Conservation (phyloP, 2,888 invertebrate genomes). For the Acleris laterana region DNA sequence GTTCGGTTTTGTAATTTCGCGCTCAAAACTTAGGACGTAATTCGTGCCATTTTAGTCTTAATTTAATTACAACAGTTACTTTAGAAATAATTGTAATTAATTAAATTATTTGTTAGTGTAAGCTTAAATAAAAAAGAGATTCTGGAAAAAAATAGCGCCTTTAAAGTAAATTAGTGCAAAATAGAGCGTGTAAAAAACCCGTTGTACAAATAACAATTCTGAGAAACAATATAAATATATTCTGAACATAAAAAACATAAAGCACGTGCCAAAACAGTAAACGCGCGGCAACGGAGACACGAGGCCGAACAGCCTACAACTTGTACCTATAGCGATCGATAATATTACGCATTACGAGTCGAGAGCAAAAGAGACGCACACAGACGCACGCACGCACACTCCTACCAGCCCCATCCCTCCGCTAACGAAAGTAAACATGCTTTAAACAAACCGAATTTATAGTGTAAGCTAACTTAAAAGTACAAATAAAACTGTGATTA, state of each 20-base stretch:
- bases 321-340: conserved; percentile 81
- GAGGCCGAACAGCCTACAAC: conserved; percentile 62
- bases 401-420: conserved; percentile 54
- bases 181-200: conserved; percentile 22
- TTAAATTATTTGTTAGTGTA: conserved; percentile 5
- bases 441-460: conserved; percentile 83
- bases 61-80: not conserved
- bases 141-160: conserved; percentile 5
- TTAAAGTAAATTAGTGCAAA: not conserved
- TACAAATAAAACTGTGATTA: conserved; percentile 76
- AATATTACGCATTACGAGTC: conserved; percentile 81
- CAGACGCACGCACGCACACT: conserved; percentile 59
- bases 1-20: conserved; percentile 34
- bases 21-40: conserved; percentile 46
- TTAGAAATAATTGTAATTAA: conserved; percentile 1
- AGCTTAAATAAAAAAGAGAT: conserved; percentile 1
- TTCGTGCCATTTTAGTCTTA: conserved; percentile 44
- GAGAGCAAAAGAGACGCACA: conserved; percentile 56
- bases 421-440: conserved; percentile 74
- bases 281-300: conserved; percentile 66
- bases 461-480: conserved; percentile 68
- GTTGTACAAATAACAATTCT: conserved; percentile 38
- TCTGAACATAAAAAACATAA: conserved; percentile 35
- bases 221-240: conserved; percentile 51
- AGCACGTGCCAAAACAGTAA: conserved; percentile 51